A percentile compares a stretch with the other conserved stretches of the same genome.
phyloP scores from a whole-genome alignment of 2,888 invertebrate species.

The Prenolepis imparis region DNA sequence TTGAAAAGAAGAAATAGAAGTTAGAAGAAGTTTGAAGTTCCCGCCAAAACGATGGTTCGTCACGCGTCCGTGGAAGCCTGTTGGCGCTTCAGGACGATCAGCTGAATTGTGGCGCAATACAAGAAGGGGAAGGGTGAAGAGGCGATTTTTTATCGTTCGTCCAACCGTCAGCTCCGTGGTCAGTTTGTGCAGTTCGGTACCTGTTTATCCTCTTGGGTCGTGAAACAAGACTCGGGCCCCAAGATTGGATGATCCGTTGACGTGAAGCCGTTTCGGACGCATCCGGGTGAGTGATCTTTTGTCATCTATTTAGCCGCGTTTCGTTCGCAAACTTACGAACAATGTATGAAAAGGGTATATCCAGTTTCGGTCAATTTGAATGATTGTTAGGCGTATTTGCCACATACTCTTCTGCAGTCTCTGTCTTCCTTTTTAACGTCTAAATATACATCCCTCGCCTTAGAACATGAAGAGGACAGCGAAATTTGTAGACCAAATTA shows the following conservation, averaged over 20 bases:
- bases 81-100: conserved; percentile 73
- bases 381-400: background rate
- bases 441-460: background rate
- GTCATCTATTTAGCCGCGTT: background rate
- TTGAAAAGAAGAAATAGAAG: background rate
- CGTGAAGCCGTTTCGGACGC: conserved; percentile 83
- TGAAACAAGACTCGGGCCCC: conserved; percentile 74
- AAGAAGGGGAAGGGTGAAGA: conserved; percentile 37
- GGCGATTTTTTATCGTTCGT: conserved; percentile 81
- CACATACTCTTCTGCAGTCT: background rate
- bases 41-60: background rate
- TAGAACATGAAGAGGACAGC: background rate
- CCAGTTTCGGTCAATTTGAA: background rate
- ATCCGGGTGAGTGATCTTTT: conserved; percentile 82
- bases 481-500: background rate
- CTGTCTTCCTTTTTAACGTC: background rate
- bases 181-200: conserved; percentile 70
- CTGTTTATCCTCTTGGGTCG: conserved; percentile 75
- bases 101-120: conserved; percentile 72
- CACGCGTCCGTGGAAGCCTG: no score
- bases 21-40: background rate
- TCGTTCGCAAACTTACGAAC: conserved; percentile 23
- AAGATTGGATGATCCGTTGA: conserved; percentile 81
- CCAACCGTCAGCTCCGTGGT: conserved; percentile 77
- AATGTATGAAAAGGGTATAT: background rate